Percentiles rank a stretch among this genome's conserved stretches.
These are phyloP conservation scores for Copidosoma floridanum DNA, from an alignment of 1,140 invertebrate genomes.

Conservation along the genomic window DNA sequence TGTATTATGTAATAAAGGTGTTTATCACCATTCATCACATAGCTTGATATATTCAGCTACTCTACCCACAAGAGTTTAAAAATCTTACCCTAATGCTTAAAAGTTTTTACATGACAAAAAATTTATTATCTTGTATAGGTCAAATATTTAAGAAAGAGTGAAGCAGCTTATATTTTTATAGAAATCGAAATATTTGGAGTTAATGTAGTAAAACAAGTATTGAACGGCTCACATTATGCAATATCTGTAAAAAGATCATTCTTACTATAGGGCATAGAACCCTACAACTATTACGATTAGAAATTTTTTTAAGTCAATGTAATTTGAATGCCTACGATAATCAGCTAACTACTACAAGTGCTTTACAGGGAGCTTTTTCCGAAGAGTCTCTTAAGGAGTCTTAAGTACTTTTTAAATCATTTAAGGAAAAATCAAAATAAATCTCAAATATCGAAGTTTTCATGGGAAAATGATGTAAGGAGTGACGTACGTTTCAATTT, in stretches of 20 bases:
- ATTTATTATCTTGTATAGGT: background rate
- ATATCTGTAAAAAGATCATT: constrained; percentile 11
- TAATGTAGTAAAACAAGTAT: background rate
- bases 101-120: background rate
- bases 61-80: background rate
- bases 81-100: background rate
- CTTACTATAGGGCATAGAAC: constrained; percentile 3
- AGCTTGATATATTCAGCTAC: constrained; percentile 3
- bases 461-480: background rate
- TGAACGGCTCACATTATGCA: constrained; percentile 4
- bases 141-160: background rate
- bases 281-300: background rate
- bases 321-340: background rate
- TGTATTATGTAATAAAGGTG: constrained; percentile 6
- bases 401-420: background rate
- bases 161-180: background rate
- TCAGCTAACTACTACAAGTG: background rate
- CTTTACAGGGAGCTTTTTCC: background rate
- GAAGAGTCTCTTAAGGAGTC: background rate
- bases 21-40: constrained; percentile 13
- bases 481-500: background rate
- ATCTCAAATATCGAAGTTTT: background rate
- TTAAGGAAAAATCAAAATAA: background rate
- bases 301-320: background rate
- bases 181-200: background rate